Conservation (phyloP, 2,113 vertebrate genomes). For the Candoia aspera region DNA sequence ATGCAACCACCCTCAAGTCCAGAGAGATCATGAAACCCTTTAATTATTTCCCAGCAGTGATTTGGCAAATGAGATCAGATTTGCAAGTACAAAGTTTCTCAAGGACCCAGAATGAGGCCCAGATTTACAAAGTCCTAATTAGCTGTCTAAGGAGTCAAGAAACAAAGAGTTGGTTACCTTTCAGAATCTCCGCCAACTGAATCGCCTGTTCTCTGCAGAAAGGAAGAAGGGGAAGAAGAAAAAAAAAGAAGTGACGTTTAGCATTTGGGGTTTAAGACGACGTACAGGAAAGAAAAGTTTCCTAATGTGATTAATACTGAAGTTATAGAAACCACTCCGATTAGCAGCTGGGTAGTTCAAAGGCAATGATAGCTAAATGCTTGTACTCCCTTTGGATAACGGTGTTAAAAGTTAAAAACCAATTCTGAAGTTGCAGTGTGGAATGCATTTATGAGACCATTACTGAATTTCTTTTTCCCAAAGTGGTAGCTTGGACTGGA, state of each 20-base stretch:
- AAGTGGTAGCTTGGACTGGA: background rate
- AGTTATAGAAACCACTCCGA: constrained; percentile 45
- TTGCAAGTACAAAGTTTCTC: background rate
- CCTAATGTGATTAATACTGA: background rate
- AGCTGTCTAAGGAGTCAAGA: background rate
- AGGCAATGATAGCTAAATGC: constrained; percentile 56
- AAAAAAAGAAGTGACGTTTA: constrained; percentile 58
- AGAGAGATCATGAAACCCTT: background rate
- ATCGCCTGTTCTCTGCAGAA: constrained; percentile 77
- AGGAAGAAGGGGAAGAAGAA: constrained; percentile 51
- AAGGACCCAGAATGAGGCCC: background rate
- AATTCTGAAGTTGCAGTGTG: background rate
- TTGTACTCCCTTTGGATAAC: constrained; percentile 29
- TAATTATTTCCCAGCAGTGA: background rate
- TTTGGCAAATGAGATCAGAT: background rate
- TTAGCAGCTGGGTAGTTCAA: background rate
- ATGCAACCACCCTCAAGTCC: background rate
- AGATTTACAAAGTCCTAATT: background rate
- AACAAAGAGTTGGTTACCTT: constrained; percentile 68
- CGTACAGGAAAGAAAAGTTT: constrained; percentile 1
- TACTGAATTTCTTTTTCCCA: background rate
- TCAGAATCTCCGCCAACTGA: constrained; percentile 76
- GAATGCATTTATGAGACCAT: background rate
- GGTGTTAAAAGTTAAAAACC: constrained; percentile 1
- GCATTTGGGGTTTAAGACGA: background rate